phyloP scores from a whole-genome alignment of 2,888 invertebrate species.

The Oeneis ivallda region DNA sequence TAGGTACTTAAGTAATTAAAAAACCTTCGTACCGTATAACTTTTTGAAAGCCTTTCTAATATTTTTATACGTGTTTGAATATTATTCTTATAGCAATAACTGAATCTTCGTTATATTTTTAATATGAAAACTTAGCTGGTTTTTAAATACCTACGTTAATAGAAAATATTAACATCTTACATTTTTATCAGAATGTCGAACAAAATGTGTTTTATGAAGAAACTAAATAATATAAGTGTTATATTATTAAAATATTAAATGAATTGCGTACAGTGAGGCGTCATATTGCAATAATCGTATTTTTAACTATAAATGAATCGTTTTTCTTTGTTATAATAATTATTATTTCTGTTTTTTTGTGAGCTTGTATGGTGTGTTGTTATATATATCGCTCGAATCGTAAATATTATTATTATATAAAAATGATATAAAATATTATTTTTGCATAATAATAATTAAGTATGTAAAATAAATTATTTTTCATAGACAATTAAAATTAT shows the following conservation, averaged over 20 bases:
- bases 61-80: background rate
- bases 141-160: no score
- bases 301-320: slow-evolving; percentile 39
- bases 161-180: background rate
- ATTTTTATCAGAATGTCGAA: slow-evolving; percentile 29
- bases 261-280: slow-evolving; percentile 28
- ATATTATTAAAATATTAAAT: slow-evolving; percentile 37
- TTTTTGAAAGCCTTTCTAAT: background rate
- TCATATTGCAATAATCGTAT: slow-evolving; percentile 38
- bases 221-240: background rate
- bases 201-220: slow-evolving; percentile 24
- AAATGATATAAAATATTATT: slow-evolving; percentile 16
- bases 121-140: slow-evolving; percentile 3
- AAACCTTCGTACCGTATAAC: slow-evolving; percentile 4
- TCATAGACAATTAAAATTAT: slow-evolving; percentile 13
- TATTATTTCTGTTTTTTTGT: slow-evolving; percentile 27
- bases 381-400: slow-evolving; percentile 53
- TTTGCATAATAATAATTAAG: slow-evolving; percentile 10
- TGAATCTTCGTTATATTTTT: slow-evolving; percentile 8
- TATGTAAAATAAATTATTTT: background rate
- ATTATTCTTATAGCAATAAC: slow-evolving; percentile 9
- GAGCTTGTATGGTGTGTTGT: slow-evolving; percentile 36
- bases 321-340: slow-evolving; percentile 45
- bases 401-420: slow-evolving; percentile 23
- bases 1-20: slow-evolving; percentile 19